These are phyloP conservation scores for Caenorhabditis wallacei DNA, from an alignment of 2,888 invertebrate species.

Conservation along the genomic window DNA sequence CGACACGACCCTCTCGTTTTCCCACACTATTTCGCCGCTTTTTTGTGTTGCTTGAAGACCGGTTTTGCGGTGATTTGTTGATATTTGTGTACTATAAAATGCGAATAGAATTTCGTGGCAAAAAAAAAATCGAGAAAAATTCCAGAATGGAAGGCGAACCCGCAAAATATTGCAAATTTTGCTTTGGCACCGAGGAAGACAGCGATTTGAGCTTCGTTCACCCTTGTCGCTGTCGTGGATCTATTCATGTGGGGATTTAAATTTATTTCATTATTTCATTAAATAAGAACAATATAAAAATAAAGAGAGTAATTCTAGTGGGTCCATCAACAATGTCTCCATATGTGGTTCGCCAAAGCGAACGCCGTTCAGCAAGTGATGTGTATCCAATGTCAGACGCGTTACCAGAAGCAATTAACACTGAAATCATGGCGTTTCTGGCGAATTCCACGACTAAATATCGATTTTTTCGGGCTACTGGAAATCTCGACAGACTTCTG, in stretches of 20 bases:
- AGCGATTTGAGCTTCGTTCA: slow-evolving; percentile 58
- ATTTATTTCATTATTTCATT: not conserved
- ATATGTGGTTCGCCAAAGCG: slow-evolving; percentile 71
- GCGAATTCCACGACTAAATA: slow-evolving; percentile 59
- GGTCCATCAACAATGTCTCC: slow-evolving; percentile 73
- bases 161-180: slow-evolving; percentile 49
- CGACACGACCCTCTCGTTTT: slow-evolving; percentile 47
- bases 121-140: not conserved
- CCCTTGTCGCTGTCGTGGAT: slow-evolving; percentile 71
- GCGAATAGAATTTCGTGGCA: not conserved
- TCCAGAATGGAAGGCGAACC: not conserved
- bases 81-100: too few relatives aligned
- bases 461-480: slow-evolving; percentile 37
- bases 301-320: slow-evolving; percentile 66
- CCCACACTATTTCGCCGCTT: slow-evolving; percentile 48
- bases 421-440: slow-evolving; percentile 66
- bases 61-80: too few relatives aligned
- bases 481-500: slow-evolving; percentile 66
- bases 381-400: slow-evolving; percentile 73
- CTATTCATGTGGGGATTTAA: slow-evolving; percentile 62
- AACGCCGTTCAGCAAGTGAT: slow-evolving; percentile 68
- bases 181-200: slow-evolving; percentile 53
- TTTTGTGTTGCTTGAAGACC: too few relatives aligned
- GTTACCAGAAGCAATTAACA: slow-evolving; percentile 69
- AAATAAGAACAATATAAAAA: not conserved